phyloP scores from a whole-genome alignment of 2,888 invertebrate species.

The Luperina nickerlii region DNA sequence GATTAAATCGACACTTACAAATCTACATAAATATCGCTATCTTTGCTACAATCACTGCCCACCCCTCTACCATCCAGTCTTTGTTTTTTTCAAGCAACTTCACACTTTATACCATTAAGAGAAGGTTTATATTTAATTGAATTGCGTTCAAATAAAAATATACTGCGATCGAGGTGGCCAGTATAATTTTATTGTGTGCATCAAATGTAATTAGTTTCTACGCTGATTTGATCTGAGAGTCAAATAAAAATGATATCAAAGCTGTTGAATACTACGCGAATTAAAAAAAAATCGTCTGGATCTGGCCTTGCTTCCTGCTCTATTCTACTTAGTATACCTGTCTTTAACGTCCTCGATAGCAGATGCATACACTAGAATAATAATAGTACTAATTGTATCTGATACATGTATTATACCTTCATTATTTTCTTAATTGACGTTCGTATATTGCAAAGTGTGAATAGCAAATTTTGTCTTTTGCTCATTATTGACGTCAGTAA shows the following conservation, averaged over 20 bases:
- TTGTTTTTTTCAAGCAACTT: constrained; percentile 21
- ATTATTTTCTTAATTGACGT: not conserved
- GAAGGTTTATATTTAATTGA: constrained; percentile 10
- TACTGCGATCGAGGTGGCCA: constrained; percentile 6
- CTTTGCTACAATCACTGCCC: constrained; percentile 57
- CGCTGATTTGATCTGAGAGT: constrained; percentile 43
- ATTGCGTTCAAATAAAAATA: constrained; percentile 7
- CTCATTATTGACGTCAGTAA: not conserved
- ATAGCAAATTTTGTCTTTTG: not conserved
- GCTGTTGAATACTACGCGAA: constrained; percentile 1
- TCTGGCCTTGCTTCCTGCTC: not conserved
- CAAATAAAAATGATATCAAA: constrained; percentile 26
- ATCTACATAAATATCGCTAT: constrained; percentile 66
- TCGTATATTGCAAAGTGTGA: not conserved
- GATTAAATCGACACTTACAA: constrained; percentile 62
- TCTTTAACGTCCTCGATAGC: not conserved
- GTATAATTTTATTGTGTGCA: constrained; percentile 55
- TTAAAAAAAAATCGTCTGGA: not conserved
- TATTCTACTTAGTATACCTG: not conserved
- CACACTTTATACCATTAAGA: constrained; percentile 15
- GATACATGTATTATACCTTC: not conserved
- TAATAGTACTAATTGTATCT: not conserved
- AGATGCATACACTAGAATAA: constrained; percentile 6
- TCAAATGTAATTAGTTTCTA: constrained; percentile 56
- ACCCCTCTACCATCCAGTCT: constrained; percentile 48